phyloP scores from a whole-genome alignment of 1,140 invertebrate genomes.

The Meteorus sp. region DNA sequence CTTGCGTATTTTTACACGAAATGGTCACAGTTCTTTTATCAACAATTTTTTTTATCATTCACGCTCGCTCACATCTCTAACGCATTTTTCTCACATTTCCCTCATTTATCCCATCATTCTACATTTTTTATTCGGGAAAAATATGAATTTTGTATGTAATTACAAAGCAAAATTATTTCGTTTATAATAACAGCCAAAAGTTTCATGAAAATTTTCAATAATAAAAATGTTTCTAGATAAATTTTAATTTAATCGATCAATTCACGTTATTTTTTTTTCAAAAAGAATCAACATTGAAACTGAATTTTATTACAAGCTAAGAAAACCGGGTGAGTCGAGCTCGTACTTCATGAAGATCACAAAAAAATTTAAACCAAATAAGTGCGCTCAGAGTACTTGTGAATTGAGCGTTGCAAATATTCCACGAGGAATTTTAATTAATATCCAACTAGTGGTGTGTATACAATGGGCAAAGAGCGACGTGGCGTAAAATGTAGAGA shows the following conservation, averaged over 20 bases:
- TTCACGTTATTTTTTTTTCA: not conserved
- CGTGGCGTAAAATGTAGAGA: not conserved
- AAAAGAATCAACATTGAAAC: not conserved
- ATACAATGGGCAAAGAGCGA: slow-evolving; percentile 1
- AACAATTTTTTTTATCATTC: slow-evolving; percentile 1
- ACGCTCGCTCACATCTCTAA: not conserved
- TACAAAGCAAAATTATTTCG: no score
- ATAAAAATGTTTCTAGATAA: no score
- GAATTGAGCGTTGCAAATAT: slow-evolving; percentile 33
- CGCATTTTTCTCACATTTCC: not conserved
- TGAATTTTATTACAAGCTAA: no score
- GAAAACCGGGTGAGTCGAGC: no score
- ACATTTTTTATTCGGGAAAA: not conserved
- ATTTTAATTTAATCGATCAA: not conserved
- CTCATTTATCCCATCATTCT: not conserved
- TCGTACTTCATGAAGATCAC: no score
- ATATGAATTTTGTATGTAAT: no score
- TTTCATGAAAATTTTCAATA: no score
- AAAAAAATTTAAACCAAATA: slow-evolving; percentile 16
- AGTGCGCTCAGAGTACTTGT: slow-evolving; percentile 5
- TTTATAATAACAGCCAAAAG: no score
- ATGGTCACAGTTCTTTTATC: not conserved
- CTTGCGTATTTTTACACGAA: slow-evolving; percentile 18
- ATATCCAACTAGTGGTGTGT: slow-evolving; percentile 36
- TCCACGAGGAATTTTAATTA: slow-evolving; percentile 47